Evolutionary conservation across 2,888 invertebrate species (phyloP).

Genomic region (Boloria selene): DNA sequence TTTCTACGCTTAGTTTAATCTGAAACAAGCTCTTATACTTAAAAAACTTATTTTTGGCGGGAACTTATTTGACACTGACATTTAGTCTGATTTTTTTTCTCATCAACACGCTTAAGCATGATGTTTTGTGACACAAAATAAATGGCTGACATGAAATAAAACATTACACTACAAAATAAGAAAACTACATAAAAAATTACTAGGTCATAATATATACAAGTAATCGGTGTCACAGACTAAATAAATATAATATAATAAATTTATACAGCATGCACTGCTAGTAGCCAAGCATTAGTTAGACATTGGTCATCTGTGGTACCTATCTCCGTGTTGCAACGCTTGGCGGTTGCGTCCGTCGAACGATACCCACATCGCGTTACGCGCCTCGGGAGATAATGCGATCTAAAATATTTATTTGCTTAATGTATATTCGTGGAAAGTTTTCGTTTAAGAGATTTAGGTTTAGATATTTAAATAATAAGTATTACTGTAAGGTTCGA

Average conservation of each 20-base stretch:
- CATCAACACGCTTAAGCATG: background rate
- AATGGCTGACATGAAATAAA: background rate
- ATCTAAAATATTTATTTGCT: constrained; percentile 84
- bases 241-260: constrained; percentile 8
- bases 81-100: background rate
- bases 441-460: too few relatives aligned
- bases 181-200: background rate
- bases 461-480: too few relatives aligned
- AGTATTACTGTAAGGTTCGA: too few relatives aligned
- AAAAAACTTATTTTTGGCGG: constrained; percentile 6
- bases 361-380: constrained; percentile 98
- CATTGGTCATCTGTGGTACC: constrained; percentile 76
- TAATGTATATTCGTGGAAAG: background rate
- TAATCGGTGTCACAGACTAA: constrained; percentile 2
- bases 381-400: constrained; percentile 93
- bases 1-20: constrained; percentile 89
- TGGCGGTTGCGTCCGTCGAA: constrained; percentile 98
- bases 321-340: constrained; percentile 95
- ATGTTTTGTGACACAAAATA: background rate
- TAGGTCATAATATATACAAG: background rate
- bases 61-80: background rate
- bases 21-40: constrained; percentile 77
- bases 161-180: background rate
- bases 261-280: constrained; percentile 14
- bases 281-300: constrained; percentile 24